phyloP scores from a whole-genome alignment of 2,888 invertebrate genomes.

The Osedax frankpressi region DNA sequence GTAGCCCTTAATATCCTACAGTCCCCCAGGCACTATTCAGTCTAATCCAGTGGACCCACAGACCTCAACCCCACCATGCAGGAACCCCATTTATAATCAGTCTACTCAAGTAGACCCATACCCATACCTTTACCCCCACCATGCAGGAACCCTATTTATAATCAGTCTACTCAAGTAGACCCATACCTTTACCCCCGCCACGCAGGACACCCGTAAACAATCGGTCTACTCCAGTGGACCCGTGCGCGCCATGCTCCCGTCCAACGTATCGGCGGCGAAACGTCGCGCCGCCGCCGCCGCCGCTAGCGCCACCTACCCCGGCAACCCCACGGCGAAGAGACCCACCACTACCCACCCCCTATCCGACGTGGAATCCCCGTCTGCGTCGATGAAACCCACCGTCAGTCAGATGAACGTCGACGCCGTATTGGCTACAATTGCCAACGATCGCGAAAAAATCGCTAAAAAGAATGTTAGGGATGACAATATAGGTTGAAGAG shows the following conservation, averaged over 20 bases:
- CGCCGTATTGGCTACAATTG: neutral
- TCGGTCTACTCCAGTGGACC: neutral
- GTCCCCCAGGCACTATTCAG: too few species aligned
- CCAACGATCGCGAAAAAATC: neutral
- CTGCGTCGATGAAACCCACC: neutral
- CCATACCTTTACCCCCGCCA: neutral
- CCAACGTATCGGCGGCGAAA: neutral
- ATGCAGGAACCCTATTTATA: neutral
- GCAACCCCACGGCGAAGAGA: neutral
- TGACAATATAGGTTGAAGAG: too few species aligned
- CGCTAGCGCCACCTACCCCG: neutral
- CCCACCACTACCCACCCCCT: too few species aligned
- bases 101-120: too few species aligned
- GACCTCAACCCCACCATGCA: too few species aligned
- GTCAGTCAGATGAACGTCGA: neutral
- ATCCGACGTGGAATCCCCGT: too few species aligned
- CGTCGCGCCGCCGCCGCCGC: neutral
- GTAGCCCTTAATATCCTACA: too few species aligned
- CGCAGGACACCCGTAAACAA: neutral
- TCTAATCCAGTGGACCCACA: too few species aligned
- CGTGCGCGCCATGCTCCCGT: neutral
- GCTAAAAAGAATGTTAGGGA: neutral
- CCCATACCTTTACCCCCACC: too few species aligned
- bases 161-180: neutral
- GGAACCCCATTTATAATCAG: too few species aligned